phyloP scores from a whole-genome alignment of 2,113 vertebrate species.

The Xiphophorus maculatus region DNA sequence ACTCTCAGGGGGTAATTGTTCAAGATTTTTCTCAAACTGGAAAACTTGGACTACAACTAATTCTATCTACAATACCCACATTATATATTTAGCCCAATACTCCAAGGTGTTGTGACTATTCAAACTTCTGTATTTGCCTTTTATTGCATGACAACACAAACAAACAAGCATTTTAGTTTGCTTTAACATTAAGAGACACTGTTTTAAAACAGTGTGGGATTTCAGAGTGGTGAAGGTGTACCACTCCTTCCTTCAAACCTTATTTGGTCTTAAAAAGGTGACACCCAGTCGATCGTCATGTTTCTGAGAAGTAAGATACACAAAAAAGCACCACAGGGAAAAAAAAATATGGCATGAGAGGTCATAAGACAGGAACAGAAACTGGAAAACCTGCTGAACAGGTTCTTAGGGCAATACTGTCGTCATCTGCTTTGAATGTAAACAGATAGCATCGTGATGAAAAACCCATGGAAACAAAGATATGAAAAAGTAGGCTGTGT shows the following conservation, averaged over 20 bases:
- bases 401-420: slow-evolving; percentile 55
- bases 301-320: slow-evolving; percentile 20
- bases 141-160: too few relatives aligned
- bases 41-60: neutral
- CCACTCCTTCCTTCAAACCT: slow-evolving; percentile 32
- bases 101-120: neutral
- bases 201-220: neutral
- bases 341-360: neutral
- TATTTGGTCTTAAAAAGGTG: neutral
- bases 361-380: slow-evolving; percentile 69
- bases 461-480: neutral
- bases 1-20: neutral
- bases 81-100: neutral
- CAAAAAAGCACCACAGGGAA: neutral
- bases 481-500: neutral
- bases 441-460: slow-evolving; percentile 36
- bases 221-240: neutral
- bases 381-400: slow-evolving; percentile 68
- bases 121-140: too few relatives aligned
- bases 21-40: neutral
- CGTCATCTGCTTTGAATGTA: slow-evolving; percentile 54
- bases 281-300: slow-evolving; percentile 1
- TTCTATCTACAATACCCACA: neutral
- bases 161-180: neutral
- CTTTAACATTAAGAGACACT: neutral